Evolutionary conservation across 2,888 invertebrate genomes (phyloP).

Genomic region (Drosophila acutilabella): DNA sequence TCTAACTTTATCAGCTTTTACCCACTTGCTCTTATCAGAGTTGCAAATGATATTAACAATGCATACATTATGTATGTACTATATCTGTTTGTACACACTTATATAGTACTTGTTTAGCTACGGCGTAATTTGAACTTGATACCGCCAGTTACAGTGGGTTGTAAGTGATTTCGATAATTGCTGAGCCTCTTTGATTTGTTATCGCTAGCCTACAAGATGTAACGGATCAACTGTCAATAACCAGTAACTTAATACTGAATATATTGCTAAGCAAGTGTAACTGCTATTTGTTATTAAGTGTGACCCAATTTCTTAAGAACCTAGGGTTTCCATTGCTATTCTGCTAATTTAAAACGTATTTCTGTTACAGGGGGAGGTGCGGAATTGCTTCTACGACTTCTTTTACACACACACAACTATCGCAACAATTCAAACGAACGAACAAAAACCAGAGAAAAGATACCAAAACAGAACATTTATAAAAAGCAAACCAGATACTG

Average conservation of each 20-base stretch:
- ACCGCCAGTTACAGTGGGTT: slow-evolving; percentile 15
- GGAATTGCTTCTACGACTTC: slow-evolving; percentile 82
- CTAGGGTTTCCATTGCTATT: slow-evolving; percentile 14
- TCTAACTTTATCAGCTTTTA: slow-evolving; percentile 66
- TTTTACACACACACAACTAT: slow-evolving; percentile 67
- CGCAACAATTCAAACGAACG: slow-evolving; percentile 57
- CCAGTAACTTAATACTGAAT: not conserved
- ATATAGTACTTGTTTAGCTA: slow-evolving; percentile 17
- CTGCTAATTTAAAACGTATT: slow-evolving; percentile 22
- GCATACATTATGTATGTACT: slow-evolving; percentile 38
- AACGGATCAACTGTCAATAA: slow-evolving; percentile 6
- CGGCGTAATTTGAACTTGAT: slow-evolving; percentile 56
- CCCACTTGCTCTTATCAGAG: slow-evolving; percentile 57
- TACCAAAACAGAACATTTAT: slow-evolving; percentile 51
- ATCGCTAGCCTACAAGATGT: not conserved
- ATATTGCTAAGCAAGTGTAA: not conserved
- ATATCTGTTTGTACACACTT: slow-evolving; percentile 1
- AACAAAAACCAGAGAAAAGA: slow-evolving; percentile 38
- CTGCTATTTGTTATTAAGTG: not conserved
- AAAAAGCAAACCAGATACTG: slow-evolving; percentile 36
- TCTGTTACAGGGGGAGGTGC: slow-evolving; percentile 85
- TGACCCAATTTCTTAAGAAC: slow-evolving; percentile 6
- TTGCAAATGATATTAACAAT: slow-evolving; percentile 62
- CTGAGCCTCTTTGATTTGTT: slow-evolving; percentile 9
- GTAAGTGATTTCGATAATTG: slow-evolving; percentile 40